phyloP scores from a whole-genome alignment of 2,888 invertebrate genomes.

The Rhodophaea formosa region DNA sequence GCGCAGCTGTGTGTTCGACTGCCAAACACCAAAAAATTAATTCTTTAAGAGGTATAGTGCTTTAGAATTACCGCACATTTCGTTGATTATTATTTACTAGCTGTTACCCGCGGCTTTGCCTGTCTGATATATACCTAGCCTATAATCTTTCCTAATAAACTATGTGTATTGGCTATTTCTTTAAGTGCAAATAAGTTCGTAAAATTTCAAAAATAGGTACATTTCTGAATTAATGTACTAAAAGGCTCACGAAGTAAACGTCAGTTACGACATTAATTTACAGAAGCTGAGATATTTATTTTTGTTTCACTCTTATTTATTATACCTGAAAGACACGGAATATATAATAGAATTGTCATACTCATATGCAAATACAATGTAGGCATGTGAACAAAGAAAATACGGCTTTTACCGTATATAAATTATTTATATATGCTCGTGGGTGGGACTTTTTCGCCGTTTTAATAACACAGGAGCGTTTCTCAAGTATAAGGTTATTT shows the following conservation, averaged over 20 bases:
- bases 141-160: too few species aligned
- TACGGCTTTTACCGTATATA: conserved; percentile 1
- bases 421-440: background rate
- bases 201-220: too few species aligned
- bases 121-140: too few species aligned
- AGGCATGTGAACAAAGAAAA: background rate
- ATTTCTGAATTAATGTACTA: too few species aligned
- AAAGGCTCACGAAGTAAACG: conserved; percentile 10
- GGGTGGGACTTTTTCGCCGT: background rate
- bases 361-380: background rate
- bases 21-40: conserved; percentile 31
- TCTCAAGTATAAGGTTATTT: background rate
- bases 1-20: conserved; percentile 91
- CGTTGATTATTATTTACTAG: too few species aligned
- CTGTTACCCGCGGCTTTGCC: too few species aligned
- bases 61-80: too few species aligned
- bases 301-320: background rate
- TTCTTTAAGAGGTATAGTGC: too few species aligned
- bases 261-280: background rate
- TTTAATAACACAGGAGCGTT: background rate
- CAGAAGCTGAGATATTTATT: background rate
- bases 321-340: background rate
- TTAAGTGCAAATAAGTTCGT: too few species aligned
- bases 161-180: too few species aligned
- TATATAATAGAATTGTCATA: background rate